Conservation (phyloP, 2,888 invertebrate genomes). For the Sialis fuliginosa region DNA sequence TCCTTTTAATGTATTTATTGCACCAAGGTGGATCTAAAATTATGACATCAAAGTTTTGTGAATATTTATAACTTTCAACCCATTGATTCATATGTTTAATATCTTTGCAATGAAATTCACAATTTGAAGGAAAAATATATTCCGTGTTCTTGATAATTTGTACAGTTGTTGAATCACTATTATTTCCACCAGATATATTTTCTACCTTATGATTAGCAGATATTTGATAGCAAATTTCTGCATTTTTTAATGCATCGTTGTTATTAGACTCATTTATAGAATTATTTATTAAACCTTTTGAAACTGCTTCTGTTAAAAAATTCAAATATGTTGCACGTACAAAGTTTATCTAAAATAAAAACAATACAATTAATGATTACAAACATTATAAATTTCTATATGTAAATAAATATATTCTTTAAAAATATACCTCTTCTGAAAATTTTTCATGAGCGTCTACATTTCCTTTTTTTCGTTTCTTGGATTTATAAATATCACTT, state of each 20-base stretch:
- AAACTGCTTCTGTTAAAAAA: conserved; percentile 12
- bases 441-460: conserved; percentile 12
- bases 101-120: conserved; percentile 48
- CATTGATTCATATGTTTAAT: conserved; percentile 36
- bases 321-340: conserved; percentile 12
- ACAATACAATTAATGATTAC: conserved; percentile 6
- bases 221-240: conserved; percentile 23
- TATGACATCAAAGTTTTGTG: conserved; percentile 53
- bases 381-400: conserved; percentile 6
- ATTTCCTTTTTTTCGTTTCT: conserved; percentile 16
- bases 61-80: conserved; percentile 22
- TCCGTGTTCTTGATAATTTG: conserved; percentile 26
- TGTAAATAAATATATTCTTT: conserved; percentile 6
- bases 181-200: conserved; percentile 38
- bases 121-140: conserved; percentile 48
- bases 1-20: conserved; percentile 81
- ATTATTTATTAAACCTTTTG: conserved; percentile 11
- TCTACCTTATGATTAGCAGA: conserved; percentile 17
- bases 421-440: conserved; percentile 14
- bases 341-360: conserved; percentile 8
- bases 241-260: conserved; percentile 20
- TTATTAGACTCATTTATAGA: conserved; percentile 18
- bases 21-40: conserved; percentile 93
- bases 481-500: conserved; percentile 19
- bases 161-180: conserved; percentile 28